Conservation (phyloP, 2,113 vertebrate genomes). For the Gnathochromis pfefferi region DNA sequence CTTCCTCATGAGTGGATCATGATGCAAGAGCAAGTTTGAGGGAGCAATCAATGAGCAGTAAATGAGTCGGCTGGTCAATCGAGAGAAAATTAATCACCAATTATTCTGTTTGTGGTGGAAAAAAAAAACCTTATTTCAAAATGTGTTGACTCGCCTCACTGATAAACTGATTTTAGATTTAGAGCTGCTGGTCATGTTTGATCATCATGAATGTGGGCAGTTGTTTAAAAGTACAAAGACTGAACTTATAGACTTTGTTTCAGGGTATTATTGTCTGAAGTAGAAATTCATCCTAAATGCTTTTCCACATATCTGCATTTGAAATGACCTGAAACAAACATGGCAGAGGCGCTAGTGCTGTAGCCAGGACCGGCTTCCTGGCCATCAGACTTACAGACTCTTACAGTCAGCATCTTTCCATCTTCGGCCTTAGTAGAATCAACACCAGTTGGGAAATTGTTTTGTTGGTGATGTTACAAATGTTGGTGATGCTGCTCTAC, state of each 20-base stretch:
- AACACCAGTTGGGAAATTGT: not conserved
- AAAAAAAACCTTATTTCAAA: not conserved
- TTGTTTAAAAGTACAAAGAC: not conserved
- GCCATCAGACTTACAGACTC: not conserved
- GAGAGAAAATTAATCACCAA: not conserved
- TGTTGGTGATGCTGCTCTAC: not conserved
- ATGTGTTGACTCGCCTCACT: not conserved
- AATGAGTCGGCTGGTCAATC: not conserved
- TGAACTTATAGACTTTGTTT: not conserved
- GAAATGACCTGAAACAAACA: not conserved
- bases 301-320: not conserved
- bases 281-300: not conserved
- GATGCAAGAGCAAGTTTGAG: not conserved
- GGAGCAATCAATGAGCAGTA: not conserved
- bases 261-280: not conserved
- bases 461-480: not conserved
- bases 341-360: accelerated
- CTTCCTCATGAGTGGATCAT: not conserved
- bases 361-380: not conserved
- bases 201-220: not conserved
- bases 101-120: accelerated
- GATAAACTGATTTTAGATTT: not conserved
- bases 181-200: not conserved
- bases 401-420: not conserved
- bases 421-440: not conserved